Percentiles rank a stretch among this genome's conserved stretches.
phyloP scores from a whole-genome alignment of 2,888 invertebrate species.

The Nephrotoma flavescens region DNA sequence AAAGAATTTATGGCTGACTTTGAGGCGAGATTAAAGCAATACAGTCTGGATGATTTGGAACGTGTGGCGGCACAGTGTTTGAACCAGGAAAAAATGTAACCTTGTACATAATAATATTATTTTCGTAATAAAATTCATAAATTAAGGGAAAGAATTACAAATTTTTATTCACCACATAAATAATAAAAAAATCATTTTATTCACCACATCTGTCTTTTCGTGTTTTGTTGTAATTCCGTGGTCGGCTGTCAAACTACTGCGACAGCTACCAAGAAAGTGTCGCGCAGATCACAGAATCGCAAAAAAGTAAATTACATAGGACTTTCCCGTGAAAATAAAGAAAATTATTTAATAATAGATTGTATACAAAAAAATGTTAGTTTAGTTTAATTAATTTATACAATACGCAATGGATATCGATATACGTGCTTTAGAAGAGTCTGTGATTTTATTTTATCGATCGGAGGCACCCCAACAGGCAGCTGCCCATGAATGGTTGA shows the following conservation, averaged over 20 bases:
- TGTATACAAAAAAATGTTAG: not conserved
- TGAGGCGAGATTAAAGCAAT: constrained; percentile 23
- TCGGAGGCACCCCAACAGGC: constrained; percentile 46
- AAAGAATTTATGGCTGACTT: constrained; percentile 27
- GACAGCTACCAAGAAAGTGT: not conserved
- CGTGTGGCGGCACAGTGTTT: constrained; percentile 19
- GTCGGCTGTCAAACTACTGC: not conserved
- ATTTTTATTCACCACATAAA: not conserved
- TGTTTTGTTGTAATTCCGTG: not conserved
- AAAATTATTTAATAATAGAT: not conserved
- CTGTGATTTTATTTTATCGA: constrained; percentile 29
- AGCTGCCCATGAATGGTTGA: constrained; percentile 73
- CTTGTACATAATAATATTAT: not conserved
- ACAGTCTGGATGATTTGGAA: constrained; percentile 29
- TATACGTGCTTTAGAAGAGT: constrained; percentile 27
- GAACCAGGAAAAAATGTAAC: not conserved
- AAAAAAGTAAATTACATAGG: not conserved
- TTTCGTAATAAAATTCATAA: not conserved
- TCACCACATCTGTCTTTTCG: not conserved
- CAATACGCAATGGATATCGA: constrained; percentile 23
- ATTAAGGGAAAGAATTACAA: not conserved
- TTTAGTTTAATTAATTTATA: not conserved
- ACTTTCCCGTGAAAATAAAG: not conserved
- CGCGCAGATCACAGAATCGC: not conserved
- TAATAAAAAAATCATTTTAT: not conserved